These are phyloP conservation scores for Philopotamus ludificatus DNA, from an alignment of 1,140 invertebrate genomes.

Conservation along the genomic window DNA sequence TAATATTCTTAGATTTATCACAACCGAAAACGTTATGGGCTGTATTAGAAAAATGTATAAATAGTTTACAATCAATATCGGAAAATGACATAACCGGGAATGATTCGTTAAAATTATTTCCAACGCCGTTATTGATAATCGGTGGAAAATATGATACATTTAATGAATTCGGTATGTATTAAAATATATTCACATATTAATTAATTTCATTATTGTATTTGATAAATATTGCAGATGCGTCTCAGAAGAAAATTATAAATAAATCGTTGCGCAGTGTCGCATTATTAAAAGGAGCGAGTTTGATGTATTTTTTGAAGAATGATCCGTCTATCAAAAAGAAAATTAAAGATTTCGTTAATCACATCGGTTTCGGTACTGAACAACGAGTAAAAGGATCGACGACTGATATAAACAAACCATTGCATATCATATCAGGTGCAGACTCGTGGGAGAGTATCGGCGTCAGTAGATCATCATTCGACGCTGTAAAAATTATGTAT, in stretches of 20 bases:
- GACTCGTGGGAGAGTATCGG: constrained; percentile 28
- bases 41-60: constrained; percentile 17
- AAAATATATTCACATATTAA: constrained; percentile 13
- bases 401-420: constrained; percentile 25
- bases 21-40: constrained; percentile 21
- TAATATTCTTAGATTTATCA: constrained; percentile 34
- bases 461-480: constrained; percentile 8
- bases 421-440: constrained; percentile 15
- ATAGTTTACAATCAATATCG: constrained; percentile 10
- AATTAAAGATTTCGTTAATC: constrained; percentile 32
- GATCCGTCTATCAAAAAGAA: constrained; percentile 30
- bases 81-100: constrained; percentile 8
- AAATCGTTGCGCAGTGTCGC: constrained; percentile 23
- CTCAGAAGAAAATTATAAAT: constrained; percentile 2
- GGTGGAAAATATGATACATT: constrained; percentile 39
- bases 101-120: constrained; percentile 3
- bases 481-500: constrained; percentile 12
- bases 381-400: constrained; percentile 16
- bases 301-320: constrained; percentile 35
- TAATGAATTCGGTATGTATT: constrained; percentile 31
- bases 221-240: constrained; percentile 13
- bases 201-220: constrained; percentile 12
- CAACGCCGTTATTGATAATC: constrained; percentile 25
- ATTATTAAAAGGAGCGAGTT: constrained; percentile 17
- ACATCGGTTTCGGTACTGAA: constrained; percentile 31